Evolutionary conservation across 2,888 invertebrate genomes (phyloP).

Genomic region (Cabera pusaria): DNA sequence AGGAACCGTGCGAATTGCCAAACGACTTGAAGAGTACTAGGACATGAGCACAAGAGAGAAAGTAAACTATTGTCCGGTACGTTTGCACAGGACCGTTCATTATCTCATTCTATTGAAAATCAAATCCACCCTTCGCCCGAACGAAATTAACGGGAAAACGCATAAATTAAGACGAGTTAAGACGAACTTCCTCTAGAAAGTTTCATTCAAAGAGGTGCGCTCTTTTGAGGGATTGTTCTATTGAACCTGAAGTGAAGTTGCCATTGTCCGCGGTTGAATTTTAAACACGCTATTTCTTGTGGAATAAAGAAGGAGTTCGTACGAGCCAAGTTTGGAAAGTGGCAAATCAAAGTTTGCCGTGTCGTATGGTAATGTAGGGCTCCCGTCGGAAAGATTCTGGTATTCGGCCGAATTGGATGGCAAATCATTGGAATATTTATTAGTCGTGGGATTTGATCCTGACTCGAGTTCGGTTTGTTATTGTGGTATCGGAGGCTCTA

Average conservation of each 20-base stretch:
- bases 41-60: constrained; percentile 30
- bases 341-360: constrained; percentile 43
- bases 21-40: constrained; percentile 33
- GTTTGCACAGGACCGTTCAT: constrained; percentile 52
- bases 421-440: constrained; percentile 78
- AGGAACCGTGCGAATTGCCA: constrained; percentile 16
- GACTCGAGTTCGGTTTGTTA: constrained; percentile 42
- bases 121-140: constrained; percentile 54
- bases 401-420: constrained; percentile 67
- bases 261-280: constrained; percentile 24
- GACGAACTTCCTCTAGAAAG: constrained; percentile 61
- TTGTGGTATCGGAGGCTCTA: constrained; percentile 40
- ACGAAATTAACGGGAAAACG: constrained; percentile 70
- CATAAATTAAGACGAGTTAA: constrained; percentile 72
- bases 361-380: constrained; percentile 67
- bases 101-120: constrained; percentile 66
- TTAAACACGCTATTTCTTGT: constrained; percentile 31
- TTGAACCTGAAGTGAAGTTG: constrained; percentile 41
- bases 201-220: constrained; percentile 64
- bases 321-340: constrained; percentile 12
- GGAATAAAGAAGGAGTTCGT: constrained; percentile 29
- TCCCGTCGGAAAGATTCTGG: constrained; percentile 74
- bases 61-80: constrained; percentile 49
- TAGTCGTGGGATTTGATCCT: constrained; percentile 61
- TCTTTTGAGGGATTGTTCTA: constrained; percentile 63